phyloP scores from a whole-genome alignment of 2,113 vertebrate genomes.

The Grallaria varia region DNA sequence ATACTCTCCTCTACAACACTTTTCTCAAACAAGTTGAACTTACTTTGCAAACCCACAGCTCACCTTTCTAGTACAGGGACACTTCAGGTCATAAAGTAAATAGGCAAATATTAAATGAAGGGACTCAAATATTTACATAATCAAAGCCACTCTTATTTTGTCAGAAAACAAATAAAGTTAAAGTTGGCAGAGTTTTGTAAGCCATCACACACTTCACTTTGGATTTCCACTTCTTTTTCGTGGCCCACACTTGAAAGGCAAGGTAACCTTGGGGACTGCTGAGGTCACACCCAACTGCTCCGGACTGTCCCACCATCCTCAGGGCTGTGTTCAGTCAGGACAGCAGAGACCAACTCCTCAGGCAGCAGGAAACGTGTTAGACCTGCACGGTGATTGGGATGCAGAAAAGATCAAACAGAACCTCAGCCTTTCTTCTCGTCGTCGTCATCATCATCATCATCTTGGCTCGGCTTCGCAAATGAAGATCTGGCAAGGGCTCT shows the following conservation, averaged over 20 bases:
- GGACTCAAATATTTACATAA: background rate
- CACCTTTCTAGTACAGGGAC: background rate
- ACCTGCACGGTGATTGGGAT: background rate
- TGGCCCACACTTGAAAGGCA: background rate
- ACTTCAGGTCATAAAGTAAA: background rate
- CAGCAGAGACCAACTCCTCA: background rate
- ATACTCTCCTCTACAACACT: background rate
- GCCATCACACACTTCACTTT: constrained; percentile 14
- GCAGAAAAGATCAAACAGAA: background rate
- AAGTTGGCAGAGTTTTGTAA: constrained; percentile 61
- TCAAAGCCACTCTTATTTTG: constrained; percentile 25
- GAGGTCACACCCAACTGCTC: background rate
- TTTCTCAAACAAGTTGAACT: background rate
- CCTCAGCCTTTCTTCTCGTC: background rate
- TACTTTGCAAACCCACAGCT: background rate
- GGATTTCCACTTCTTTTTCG: background rate
- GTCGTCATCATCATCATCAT: too few relatives aligned
- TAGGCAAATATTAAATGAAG: constrained; percentile 47
- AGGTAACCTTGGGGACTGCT: background rate
- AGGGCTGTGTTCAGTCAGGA: background rate
- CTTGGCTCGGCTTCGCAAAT: too few relatives aligned
- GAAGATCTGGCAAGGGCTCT: too few relatives aligned
- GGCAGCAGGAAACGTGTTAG: background rate
- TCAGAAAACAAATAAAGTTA: constrained; percentile 51
- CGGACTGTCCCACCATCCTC: background rate